These are phyloP conservation scores for Myiozetetes cayanensis DNA, from an alignment of 2,113 vertebrate species.

Conservation along the genomic window DNA sequence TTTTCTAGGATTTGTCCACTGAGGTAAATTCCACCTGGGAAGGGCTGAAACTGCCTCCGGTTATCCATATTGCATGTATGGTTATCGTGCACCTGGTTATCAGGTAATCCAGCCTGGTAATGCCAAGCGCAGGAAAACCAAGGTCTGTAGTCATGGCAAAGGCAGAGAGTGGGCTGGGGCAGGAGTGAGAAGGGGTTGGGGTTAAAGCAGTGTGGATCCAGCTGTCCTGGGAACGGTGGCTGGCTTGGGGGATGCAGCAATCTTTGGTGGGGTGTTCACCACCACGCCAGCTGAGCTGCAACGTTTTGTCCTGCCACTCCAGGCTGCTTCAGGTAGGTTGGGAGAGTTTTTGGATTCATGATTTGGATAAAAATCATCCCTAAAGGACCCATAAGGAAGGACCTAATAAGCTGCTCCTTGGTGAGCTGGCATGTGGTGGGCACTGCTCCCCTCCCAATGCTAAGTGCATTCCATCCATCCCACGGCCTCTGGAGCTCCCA, in stretches of 20 bases:
- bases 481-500: rapidly evolving
- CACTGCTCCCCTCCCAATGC: rapidly evolving
- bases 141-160: rapidly evolving
- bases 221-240: rapidly evolving
- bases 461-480: rapidly evolving
- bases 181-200: neutral
- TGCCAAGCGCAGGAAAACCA: rapidly evolving
- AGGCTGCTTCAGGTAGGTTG: neutral
- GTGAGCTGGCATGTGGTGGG: rapidly evolving
- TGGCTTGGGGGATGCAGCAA: neutral
- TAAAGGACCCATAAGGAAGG: rapidly evolving
- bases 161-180: rapidly evolving
- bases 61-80: too few relatives aligned
- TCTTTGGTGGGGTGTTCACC: neutral
- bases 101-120: neutral
- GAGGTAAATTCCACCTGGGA: rapidly evolving
- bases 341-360: rapidly evolving
- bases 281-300: rapidly evolving
- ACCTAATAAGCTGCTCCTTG: rapidly evolving
- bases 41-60: neutral
- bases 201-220: rapidly evolving
- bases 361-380: rapidly evolving
- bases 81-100: too few relatives aligned
- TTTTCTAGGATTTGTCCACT: rapidly evolving
- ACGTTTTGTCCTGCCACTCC: rapidly evolving